Evolutionary conservation across 2,888 invertebrate genomes (phyloP).

Genomic region (Ormyrus rosae): DNA sequence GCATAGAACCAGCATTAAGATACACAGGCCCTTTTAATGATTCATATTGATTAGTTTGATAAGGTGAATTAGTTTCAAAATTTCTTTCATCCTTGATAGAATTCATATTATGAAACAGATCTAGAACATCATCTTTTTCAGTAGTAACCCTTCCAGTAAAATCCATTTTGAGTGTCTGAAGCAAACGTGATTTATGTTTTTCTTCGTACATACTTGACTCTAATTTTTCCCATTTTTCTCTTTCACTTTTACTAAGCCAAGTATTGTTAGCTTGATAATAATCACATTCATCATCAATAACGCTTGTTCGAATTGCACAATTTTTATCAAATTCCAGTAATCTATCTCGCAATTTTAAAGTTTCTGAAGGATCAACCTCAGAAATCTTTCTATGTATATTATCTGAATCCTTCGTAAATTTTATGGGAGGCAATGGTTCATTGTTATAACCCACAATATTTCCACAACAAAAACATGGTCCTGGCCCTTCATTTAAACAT

Average conservation of each 20-base stretch:
- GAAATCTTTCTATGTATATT: conserved; percentile 21
- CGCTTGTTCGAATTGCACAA: conserved; percentile 83
- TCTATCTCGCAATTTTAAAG: conserved; percentile 83
- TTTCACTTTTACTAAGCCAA: conserved; percentile 87
- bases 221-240: conserved; percentile 81
- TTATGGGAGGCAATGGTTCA: not conserved
- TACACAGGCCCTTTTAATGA: conserved; percentile 40
- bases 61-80: conserved; percentile 6
- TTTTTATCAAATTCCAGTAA: conserved; percentile 90
- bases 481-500: conserved; percentile 96
- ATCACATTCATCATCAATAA: conserved; percentile 96
- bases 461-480: conserved; percentile 96
- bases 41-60: conserved; percentile 5
- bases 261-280: conserved; percentile 91
- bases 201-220: conserved; percentile 82
- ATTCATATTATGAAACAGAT: conserved; percentile 50
- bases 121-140: conserved; percentile 57
- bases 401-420: conserved; percentile 22
- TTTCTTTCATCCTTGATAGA: conserved; percentile 46
- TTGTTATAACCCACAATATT: conserved; percentile 80
- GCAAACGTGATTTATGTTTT: conserved; percentile 83
- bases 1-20: conserved; percentile 28
- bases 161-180: conserved; percentile 84
- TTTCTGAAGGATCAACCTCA: conserved; percentile 1
- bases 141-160: conserved; percentile 80